Conservation (phyloP, 2,797 vertebrate genomes). For the Leptodactylus fallax region DNA sequence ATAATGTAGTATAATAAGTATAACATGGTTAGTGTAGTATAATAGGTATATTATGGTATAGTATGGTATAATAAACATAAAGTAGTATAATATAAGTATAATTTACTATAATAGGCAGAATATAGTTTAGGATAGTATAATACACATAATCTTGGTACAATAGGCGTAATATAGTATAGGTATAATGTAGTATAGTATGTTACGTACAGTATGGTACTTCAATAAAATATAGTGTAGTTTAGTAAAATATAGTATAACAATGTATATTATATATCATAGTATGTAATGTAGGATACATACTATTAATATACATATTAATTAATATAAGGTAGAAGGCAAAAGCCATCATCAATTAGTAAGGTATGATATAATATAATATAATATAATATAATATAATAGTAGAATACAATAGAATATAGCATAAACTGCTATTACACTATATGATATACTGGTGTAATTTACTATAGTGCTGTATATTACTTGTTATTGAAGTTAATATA, state of each 20-base stretch:
- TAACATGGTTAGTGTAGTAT: neutral
- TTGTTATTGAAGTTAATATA: no score
- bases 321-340: no score
- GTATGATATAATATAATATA: neutral
- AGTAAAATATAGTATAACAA: neutral
- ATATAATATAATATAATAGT: neutral
- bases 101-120: neutral
- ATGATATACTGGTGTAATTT: neutral
- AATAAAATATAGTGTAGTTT: neutral
- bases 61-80: neutral
- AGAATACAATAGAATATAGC: neutral
- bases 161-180: neutral
- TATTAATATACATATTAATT: no score
- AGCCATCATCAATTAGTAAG: neutral
- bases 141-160: neutral
- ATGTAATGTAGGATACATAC: neutral
- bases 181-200: no score
- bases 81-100: neutral
- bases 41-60: neutral
- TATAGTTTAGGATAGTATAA: neutral
- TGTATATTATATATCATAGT: neutral
- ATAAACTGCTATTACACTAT: neutral
- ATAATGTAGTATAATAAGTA: neutral
- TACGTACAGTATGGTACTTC: no score
- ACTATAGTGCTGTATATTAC: neutral